phyloP scores from a whole-genome alignment of 2,113 vertebrate genomes.

The Elanus axillaris region DNA sequence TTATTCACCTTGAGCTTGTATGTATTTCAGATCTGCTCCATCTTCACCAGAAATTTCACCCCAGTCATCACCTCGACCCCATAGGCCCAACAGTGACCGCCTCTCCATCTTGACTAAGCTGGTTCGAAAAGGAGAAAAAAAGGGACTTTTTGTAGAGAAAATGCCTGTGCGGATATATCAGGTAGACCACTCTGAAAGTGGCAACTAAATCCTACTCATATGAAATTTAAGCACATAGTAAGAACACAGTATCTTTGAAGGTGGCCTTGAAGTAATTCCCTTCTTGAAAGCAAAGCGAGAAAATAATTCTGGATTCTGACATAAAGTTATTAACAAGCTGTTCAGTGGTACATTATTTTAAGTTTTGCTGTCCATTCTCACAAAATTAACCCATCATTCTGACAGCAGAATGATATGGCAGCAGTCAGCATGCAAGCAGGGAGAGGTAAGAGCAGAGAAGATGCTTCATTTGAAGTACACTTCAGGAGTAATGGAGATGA shows the following conservation, averaged over 20 bases:
- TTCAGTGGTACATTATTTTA: neutral
- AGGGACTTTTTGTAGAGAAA: conserved; percentile 97
- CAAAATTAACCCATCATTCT: neutral
- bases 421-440: neutral
- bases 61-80: conserved; percentile 94
- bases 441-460: neutral
- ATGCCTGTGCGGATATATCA: conserved; percentile 97
- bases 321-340: neutral
- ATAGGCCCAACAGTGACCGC: conserved; percentile 92
- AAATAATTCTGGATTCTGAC: neutral
- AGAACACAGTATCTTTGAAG: neutral
- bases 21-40: conserved; percentile 85
- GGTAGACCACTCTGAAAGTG: conserved; percentile 65
- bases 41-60: conserved; percentile 97
- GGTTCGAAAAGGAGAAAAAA: conserved; percentile 96
- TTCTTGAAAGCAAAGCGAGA: neutral
- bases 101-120: conserved; percentile 95
- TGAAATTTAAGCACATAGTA: neutral
- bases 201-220: neutral
- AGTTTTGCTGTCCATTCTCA: neutral
- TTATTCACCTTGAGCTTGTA: neutral
- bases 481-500: neutral
- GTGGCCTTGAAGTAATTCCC: neutral
- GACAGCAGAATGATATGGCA: neutral
- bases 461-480: neutral